Conservation (phyloP, 2,797 vertebrate genomes). For the Arvicola amphibius region DNA sequence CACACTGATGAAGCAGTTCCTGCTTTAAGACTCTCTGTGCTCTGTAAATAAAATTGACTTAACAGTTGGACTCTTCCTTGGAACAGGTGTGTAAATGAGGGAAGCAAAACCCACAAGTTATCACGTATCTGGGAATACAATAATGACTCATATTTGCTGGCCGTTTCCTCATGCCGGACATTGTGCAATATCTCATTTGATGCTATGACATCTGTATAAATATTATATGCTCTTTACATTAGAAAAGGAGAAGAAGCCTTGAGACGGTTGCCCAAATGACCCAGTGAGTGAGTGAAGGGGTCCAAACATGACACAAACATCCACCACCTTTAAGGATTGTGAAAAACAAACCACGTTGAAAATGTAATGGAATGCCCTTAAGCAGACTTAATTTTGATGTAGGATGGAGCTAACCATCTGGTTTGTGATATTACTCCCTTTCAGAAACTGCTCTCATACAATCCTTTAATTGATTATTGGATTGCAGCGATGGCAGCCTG, state of each 20-base stretch:
- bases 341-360: background rate
- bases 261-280: background rate
- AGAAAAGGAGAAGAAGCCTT: background rate
- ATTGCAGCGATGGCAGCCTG: background rate
- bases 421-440: background rate
- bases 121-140: background rate
- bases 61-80: background rate
- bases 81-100: background rate
- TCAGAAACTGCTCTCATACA: background rate
- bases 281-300: background rate
- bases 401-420: background rate
- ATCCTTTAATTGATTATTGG: background rate
- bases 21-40: background rate
- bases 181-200: background rate
- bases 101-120: background rate
- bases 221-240: background rate
- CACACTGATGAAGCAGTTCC: constrained; percentile 17
- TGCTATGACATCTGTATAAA: background rate
- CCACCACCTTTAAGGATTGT: background rate
- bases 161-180: background rate
- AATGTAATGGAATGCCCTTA: background rate
- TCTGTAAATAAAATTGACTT: constrained; percentile 49
- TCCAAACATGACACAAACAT: background rate
- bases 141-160: background rate
- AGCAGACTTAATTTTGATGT: background rate